Evolutionary conservation across 2,888 invertebrate genomes (phyloP).

Genomic region (Digitonthophagus gazella): DNA sequence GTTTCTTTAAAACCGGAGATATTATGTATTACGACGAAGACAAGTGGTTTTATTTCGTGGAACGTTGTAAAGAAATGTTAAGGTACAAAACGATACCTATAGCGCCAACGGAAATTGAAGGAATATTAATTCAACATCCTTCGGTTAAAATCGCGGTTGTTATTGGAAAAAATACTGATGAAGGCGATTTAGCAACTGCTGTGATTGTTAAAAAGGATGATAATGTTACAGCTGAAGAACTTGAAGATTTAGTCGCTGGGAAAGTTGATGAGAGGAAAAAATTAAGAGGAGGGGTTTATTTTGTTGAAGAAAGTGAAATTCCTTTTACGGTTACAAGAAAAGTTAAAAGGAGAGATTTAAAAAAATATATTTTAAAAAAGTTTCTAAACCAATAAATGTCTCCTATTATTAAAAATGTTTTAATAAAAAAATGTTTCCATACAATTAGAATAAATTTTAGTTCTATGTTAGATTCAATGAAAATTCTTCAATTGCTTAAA

Average conservation of each 20-base stretch:
- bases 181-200: conserved; percentile 66
- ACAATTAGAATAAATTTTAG: no score
- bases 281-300: conserved; percentile 31
- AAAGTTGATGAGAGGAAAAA: conserved; percentile 31
- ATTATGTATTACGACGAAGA: conserved; percentile 55
- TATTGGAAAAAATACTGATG: conserved; percentile 67
- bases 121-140: conserved; percentile 41
- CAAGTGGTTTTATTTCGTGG: conserved; percentile 53
- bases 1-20: conserved; percentile 56
- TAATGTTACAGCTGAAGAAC: conserved; percentile 53
- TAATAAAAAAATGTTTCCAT: no score
- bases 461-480: no score
- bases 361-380: conserved; percentile 9
- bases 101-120: conserved; percentile 42
- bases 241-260: conserved; percentile 30
- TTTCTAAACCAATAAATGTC: no score
- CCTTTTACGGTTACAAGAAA: conserved; percentile 31
- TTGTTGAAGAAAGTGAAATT: conserved; percentile 29
- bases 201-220: conserved; percentile 52
- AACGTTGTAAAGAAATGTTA: conserved; percentile 55
- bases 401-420: no score
- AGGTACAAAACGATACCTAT: conserved; percentile 56
- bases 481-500: no score
- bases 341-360: conserved; percentile 20
- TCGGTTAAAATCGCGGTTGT: conserved; percentile 70